A percentile compares a stretch with the other conserved stretches of the same genome.
Evolutionary conservation across 2,888 invertebrate species (phyloP).

Genomic region (Lottia scabra): DNA sequence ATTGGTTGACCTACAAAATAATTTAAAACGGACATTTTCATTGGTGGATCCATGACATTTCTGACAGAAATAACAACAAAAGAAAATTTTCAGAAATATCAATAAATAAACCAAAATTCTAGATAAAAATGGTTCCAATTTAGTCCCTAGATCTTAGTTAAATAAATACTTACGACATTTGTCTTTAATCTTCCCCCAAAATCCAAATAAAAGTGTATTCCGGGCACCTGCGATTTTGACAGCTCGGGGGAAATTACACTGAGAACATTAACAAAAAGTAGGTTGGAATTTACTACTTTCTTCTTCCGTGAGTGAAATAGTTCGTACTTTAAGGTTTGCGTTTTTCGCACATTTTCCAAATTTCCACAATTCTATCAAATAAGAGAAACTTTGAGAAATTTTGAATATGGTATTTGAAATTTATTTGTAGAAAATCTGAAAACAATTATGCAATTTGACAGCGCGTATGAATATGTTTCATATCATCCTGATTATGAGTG

Average conservation of each 20-base stretch:
- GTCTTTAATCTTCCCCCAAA: neutral
- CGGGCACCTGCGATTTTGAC: slow-evolving; percentile 32
- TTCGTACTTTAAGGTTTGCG: neutral
- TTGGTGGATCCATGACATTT: slow-evolving; percentile 3
- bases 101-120: neutral
- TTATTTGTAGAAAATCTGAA: too few relatives aligned
- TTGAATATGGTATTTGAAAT: too few relatives aligned
- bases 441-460: neutral
- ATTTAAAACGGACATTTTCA: neutral
- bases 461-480: neutral
- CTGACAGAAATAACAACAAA: neutral
- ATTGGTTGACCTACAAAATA: neutral
- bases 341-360: too few relatives aligned
- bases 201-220: neutral
- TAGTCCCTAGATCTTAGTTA: neutral
- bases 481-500: neutral
- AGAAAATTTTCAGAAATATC: neutral
- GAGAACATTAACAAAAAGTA: neutral
- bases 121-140: neutral
- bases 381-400: too few relatives aligned
- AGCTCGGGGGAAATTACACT: slow-evolving; percentile 11
- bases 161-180: neutral
- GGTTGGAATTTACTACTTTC: neutral
- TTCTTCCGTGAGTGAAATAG: neutral
- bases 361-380: too few relatives aligned